Base-by-base conservation (phyloP, 2,888 invertebrate species). In the Perizoma flavofasciatum region DNA sequence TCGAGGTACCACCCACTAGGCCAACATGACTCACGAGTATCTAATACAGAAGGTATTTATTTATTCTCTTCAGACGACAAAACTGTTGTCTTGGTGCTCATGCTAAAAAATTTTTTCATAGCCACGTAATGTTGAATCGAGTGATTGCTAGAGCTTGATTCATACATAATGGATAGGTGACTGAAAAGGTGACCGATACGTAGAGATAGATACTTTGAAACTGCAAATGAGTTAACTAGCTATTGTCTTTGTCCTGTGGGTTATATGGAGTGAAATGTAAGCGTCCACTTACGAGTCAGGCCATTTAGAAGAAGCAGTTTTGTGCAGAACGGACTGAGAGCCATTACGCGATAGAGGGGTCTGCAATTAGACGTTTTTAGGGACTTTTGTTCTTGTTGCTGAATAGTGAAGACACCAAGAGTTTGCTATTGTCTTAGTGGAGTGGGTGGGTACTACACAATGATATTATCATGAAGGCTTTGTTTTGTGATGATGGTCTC, bases 281-380 rank as follows among this genome's bases (percentile, higher is more conserved):
- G 55, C 33, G 59, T 35, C 59, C 66, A 67, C 66, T 67, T 64
- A 66, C 62, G 58, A 65, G 59, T 50, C 58, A 63, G 56, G 57
- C 67, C 61, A 67, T 69, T 69, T 66, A 63, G 67, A 65, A 66
- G 65, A 65, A 62, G 69, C 60, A 56, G 61, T 69, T 65, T 59
- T 58, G 59, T 52, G 32, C 59, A 55, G 47, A 49, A 50, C 59
- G 53, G 50, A 55, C 56, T 35, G 59, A 11, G 32, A 9, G 58
- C 64, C 55, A 54, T 62, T 63, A 62, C 46, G 52, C 61, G 57
- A 62, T 59, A 66, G 58, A 56, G 52, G 56, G 61, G 56, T 46
- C 55, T 45, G 59, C 55, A 63, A 59, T 65, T 63, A 65, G 52
- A 60, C 52, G 56, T 63, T 60, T 41, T 61, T 69, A 53, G 63